phyloP scores from a whole-genome alignment of 1,140 invertebrate species.

The Grapholita molesta region DNA sequence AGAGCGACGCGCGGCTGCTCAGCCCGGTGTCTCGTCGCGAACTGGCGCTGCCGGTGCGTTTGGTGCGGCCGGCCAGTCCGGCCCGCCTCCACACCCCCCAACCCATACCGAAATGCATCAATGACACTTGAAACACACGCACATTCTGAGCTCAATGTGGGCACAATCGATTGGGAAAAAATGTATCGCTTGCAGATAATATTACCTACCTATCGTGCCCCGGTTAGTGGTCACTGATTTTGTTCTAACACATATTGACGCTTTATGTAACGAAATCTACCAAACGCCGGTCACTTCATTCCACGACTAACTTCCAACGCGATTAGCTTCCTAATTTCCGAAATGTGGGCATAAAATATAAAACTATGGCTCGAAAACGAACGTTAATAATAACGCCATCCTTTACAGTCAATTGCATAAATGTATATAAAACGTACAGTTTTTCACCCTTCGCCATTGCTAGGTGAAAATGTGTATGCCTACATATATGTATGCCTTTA shows the following conservation, averaged over 20 bases:
- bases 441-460: too few relatives aligned
- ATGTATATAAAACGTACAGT: too few relatives aligned
- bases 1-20: constrained; percentile 48
- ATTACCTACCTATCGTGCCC: constrained; percentile 23
- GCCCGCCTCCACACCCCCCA: constrained; percentile 54
- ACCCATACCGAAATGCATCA: constrained; percentile 73
- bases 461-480: too few relatives aligned
- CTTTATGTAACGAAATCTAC: not conserved
- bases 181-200: constrained; percentile 25
- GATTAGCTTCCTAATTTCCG: not conserved
- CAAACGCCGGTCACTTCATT: not conserved
- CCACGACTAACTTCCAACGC: not conserved
- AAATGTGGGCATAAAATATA: too few relatives aligned
- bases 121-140: constrained; percentile 72
- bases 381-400: too few relatives aligned
- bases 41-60: constrained; percentile 60
- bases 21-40: constrained; percentile 45
- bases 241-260: not conserved
- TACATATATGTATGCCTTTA: too few relatives aligned
- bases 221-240: constrained; percentile 18
- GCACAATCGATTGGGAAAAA: constrained; percentile 69
- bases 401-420: too few relatives aligned
- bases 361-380: too few relatives aligned
- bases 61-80: constrained; percentile 51
- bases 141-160: constrained; percentile 51